Evolutionary conservation across 2,113 vertebrate species (phyloP).

Genomic region (Grammomys dolichurus): DNA sequence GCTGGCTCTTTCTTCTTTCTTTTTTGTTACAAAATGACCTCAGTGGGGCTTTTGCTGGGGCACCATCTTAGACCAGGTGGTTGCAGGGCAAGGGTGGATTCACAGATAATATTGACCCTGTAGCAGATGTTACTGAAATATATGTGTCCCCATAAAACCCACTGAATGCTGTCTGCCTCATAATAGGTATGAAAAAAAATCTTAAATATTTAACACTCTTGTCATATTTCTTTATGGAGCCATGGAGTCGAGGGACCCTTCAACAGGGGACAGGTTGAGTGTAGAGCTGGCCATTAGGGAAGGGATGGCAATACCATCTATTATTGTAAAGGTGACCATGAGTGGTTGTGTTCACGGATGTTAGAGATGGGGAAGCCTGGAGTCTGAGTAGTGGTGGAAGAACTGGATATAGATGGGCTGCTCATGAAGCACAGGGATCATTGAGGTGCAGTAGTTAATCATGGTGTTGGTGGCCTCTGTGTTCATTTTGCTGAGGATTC

Average conservation of each 20-base stretch:
- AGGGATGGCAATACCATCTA: background rate
- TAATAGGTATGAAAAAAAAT: background rate
- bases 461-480: slow-evolving; percentile 95
- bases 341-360: background rate
- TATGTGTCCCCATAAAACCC: background rate
- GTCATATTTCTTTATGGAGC: background rate
- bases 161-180: background rate
- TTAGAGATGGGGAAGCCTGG: background rate
- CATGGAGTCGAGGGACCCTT: background rate
- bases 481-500: slow-evolving; percentile 97
- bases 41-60: background rate
- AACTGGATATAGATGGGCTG: slow-evolving; percentile 96
- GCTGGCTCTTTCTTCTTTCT: background rate
- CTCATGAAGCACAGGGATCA: slow-evolving; percentile 92
- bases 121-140: no score
- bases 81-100: background rate
- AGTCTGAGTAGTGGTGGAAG: slow-evolving; percentile 90
- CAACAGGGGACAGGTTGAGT: background rate
- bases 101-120: background rate
- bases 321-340: background rate
- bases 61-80: background rate
- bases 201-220: background rate
- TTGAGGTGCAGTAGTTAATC: slow-evolving; percentile 95
- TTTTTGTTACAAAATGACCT: background rate
- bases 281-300: no score